Evolutionary conservation across 1,140 invertebrate genomes (phyloP), one percentile per base, ranked within the genome.

Genomic region (Cherax quadricarinatus): DNA sequence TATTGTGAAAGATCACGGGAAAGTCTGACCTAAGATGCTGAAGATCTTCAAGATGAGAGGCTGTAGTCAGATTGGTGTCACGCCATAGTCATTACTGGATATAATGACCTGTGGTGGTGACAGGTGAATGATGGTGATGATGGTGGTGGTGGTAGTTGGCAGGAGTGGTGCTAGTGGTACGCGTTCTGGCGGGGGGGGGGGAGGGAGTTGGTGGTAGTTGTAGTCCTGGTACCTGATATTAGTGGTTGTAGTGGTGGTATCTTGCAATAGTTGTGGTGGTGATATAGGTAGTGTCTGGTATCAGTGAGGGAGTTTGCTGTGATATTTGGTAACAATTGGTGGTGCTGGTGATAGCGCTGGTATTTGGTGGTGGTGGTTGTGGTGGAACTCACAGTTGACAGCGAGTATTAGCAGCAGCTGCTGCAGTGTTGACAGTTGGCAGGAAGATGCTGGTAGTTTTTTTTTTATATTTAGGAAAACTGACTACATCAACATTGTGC

Each of bases 31-130:
- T 51, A 53, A 6, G 81, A 24, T n/a, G 18, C 4, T 12, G 49
- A 83, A 57, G 81, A 51, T 83, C 49, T 53, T 83, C 81, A 57
- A 83, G 81, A n/a, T 57, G 81, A 57, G 14, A 21, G 81, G 81
- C 49, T 51, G 57, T 10, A 60, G 57, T 60, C 16, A 60, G 57
- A 60, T 9, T 16, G 57, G 16, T 60, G 57, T 60, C 57, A 60
- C 9, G 57, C 16, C 57, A 9, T 84, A 62, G 57, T 84, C 60
- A 84, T 84, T 84, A 84, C 82, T 24, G 82, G 48, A 30, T 16
- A 84, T 62, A 62, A 57, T 84, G 53, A 62, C n/a, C 30, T 24
- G 53, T 84, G 79, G 18, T 81, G 81, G 57, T 83, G 82, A 48
- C 62, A 70, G 66, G 14, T 70, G 66, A 21, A 12, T 70, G 66